phyloP scores from a whole-genome alignment of 2,797 vertebrate genomes.

The Brachymystax lenok region DNA sequence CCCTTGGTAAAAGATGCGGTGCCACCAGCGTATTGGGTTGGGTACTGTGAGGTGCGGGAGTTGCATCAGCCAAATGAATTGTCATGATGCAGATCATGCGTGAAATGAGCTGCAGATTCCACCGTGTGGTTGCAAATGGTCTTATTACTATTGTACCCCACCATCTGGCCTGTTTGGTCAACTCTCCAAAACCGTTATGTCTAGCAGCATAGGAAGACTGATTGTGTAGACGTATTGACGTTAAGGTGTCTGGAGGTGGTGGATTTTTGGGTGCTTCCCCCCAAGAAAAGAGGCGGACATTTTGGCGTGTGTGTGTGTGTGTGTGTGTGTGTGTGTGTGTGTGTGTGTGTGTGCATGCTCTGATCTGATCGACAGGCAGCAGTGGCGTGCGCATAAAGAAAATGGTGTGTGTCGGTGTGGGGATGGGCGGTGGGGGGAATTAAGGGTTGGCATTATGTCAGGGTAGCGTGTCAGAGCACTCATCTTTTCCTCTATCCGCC shows the following conservation, averaged over 20 bases:
- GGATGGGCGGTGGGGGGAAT: constrained; percentile 71
- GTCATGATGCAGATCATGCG: constrained; percentile 70
- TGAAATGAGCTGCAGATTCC: constrained; percentile 73
- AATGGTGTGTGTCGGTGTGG: constrained; percentile 57
- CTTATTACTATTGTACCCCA: constrained; percentile 50
- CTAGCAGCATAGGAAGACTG: constrained; percentile 6
- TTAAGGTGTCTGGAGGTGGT: constrained; percentile 3
- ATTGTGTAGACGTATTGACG: background rate
- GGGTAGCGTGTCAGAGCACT: constrained; percentile 62
- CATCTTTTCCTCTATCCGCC: constrained; percentile 25
- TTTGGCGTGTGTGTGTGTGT: constrained; percentile 54
- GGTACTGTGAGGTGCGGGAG: constrained; percentile 36
- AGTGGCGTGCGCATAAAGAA: constrained; percentile 67
- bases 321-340: constrained; percentile 43
- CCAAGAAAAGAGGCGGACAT: constrained; percentile 56
- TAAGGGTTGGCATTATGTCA: constrained; percentile 78
- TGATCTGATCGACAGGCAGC: constrained; percentile 67
- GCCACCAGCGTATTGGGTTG: constrained; percentile 30
- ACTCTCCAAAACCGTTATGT: constrained; percentile 25
- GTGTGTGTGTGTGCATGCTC: constrained; percentile 30
- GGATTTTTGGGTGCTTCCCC: constrained; percentile 28
- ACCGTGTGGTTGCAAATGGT: constrained; percentile 53
- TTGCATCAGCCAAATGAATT: constrained; percentile 73
- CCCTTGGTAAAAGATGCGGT: constrained; percentile 20
- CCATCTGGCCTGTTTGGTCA: constrained; percentile 28